Evolutionary conservation across 2,888 invertebrate species (phyloP), one percentile per base, ranked within the genome.

Genomic region (Polydrusus tereticollis): DNA sequence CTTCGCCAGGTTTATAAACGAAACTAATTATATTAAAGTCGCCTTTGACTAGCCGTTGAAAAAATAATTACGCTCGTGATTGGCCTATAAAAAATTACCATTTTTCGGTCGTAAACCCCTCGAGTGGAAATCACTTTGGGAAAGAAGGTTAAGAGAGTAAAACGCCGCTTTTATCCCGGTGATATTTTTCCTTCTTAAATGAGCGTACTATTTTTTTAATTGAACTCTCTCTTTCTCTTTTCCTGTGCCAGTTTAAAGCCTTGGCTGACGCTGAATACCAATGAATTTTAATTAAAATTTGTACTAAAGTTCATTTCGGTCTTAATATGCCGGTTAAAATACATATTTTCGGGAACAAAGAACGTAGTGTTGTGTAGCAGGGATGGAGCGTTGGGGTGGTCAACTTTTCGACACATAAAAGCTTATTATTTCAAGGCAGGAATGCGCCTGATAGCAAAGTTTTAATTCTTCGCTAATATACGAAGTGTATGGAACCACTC

Each of bases 211-310:
- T 70, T 70, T 70, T n/a, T 69, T 64, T 70, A 70, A 70, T 70
- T 70, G 69, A 70, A 64, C 52, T 55, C 52, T 29, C 58, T 58
- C 55, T 29, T 45, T 36, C 58, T 29, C 58, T 58, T 43, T 29
- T 45, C 23, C 58, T 58, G 62, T 26, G 57, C 57, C 62, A 63
- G 62, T 63, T 69, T 57, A 63, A 38, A 57, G 43, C 41, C 57
- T 45, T 50, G 58, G 36, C 64, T 57, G 64, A 64, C 64, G 69
- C 43, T 58, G 69, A 70, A 70, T 64, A 70, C 69, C 69, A 70
- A 70, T 70, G 69, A 70, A 64, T 70, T 70, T 70, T 70, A 70
- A 70, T 70, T 70, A 70, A 70, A 70, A 70, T 70, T 70, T 45
- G 64, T 58, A 41, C 69, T 58, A 69, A 70, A 21, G 63, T 64